A percentile compares a stretch with the other conserved stretches of the same genome.
These are phyloP conservation scores for Oceanodroma tethys DNA, from an alignment of 2,113 vertebrate species.

Conservation along the genomic window DNA sequence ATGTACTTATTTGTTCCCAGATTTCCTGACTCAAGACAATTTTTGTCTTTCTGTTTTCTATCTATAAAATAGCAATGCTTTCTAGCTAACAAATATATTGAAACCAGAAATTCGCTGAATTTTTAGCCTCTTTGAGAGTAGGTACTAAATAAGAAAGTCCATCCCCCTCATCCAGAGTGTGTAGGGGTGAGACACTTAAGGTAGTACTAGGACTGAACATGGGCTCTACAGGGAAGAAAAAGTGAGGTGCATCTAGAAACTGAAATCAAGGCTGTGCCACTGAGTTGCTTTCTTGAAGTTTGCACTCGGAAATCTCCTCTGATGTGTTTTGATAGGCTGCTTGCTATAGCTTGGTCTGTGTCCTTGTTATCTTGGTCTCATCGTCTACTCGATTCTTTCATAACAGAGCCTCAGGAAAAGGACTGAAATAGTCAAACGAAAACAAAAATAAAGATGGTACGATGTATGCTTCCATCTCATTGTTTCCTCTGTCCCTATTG, in stretches of 20 bases:
- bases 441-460: neutral
- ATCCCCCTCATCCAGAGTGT: neutral
- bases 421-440: neutral
- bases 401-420: constrained; percentile 27
- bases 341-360: neutral
- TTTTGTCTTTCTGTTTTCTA: neutral
- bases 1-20: neutral
- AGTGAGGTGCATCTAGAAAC: neutral
- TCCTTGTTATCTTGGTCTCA: neutral
- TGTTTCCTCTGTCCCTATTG: neutral
- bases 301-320: neutral
- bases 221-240: neutral
- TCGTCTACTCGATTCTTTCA: constrained; percentile 12
- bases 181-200: neutral
- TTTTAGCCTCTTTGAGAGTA: neutral
- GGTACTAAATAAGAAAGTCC: neutral
- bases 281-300: neutral
- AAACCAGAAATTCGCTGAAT: neutral
- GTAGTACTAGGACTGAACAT: neutral
- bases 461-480: neutral
- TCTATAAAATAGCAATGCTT: neutral
- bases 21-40: neutral
- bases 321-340: constrained; percentile 6
- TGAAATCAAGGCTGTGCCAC: neutral
- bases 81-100: neutral